Percentiles rank a stretch among this genome's conserved stretches.
These are phyloP conservation scores for Litoditis marina DNA, from an alignment of 2,888 invertebrate genomes.

Conservation along the genomic window DNA sequence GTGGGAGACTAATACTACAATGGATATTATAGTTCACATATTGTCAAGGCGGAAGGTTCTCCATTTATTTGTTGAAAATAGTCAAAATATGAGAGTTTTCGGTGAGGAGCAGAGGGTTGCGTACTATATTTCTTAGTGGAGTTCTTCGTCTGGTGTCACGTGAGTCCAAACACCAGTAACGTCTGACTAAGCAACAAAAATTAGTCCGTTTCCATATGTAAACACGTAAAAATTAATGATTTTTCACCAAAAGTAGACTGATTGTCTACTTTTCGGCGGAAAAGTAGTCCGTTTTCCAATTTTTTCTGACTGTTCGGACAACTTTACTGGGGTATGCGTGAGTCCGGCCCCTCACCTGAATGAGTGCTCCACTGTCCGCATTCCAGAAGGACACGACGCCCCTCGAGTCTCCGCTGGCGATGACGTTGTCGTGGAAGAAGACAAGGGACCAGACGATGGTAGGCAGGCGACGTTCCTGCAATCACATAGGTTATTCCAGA, in stretches of 20 bases:
- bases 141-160: neutral
- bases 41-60: neutral
- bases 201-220: no score
- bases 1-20: neutral
- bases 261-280: no score
- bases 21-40: neutral
- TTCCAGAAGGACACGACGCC: conserved; percentile 52
- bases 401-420: conserved; percentile 51
- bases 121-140: neutral
- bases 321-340: no score
- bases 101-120: no score
- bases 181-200: no score
- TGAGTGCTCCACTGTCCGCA: conserved; percentile 33
- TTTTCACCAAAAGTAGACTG: no score
- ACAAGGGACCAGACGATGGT: conserved; percentile 52
- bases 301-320: no score
- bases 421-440: conserved; percentile 30
- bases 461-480: conserved; percentile 31
- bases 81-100: neutral
- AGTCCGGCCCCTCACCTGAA: conserved; percentile 25
- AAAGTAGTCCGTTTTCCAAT: no score
- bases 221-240: no score
- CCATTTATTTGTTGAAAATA: neutral
- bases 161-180: no score
- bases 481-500: neutral